Evolutionary conservation across 2,888 invertebrate species (phyloP).

Genomic region (Unio delphinus): DNA sequence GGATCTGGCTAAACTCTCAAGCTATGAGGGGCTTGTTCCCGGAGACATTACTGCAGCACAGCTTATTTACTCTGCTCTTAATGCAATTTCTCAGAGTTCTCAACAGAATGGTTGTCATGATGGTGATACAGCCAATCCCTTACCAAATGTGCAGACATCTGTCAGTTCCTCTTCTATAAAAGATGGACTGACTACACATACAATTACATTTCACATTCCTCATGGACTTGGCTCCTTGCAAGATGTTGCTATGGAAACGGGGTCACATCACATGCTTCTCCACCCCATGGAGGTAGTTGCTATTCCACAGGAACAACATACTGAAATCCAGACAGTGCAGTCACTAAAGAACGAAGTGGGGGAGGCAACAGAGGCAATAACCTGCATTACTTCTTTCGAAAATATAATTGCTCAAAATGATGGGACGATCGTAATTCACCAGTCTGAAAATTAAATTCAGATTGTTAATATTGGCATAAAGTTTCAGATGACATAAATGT

Average conservation of each 20-base stretch:
- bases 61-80: conserved; percentile 59
- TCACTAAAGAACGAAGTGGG: too few relatives aligned
- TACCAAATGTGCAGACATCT: conserved; percentile 34
- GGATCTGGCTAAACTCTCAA: conserved; percentile 54
- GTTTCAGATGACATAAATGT: too few relatives aligned
- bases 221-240: conserved; percentile 3
- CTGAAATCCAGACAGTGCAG: too few relatives aligned
- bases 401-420: too few relatives aligned
- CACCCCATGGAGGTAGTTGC: conserved; percentile 7
- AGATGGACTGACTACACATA: conserved; percentile 53
- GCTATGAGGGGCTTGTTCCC: conserved; percentile 43
- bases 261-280: background rate
- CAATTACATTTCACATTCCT: conserved; percentile 56
- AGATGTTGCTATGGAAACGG: background rate
- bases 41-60: conserved; percentile 53
- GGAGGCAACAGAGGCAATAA: too few relatives aligned
- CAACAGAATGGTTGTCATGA: conserved; percentile 14
- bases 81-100: conserved; percentile 50
- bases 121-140: conserved; percentile 25
- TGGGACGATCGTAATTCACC: too few relatives aligned
- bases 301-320: conserved; percentile 1
- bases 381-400: too few relatives aligned
- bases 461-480: too few relatives aligned
- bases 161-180: conserved; percentile 30
- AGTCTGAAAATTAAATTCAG: too few relatives aligned